Percentiles rank a stretch among this genome's conserved stretches.
Conservation (phyloP, 2,888 invertebrate genomes). For the Serrognathus titanus region DNA sequence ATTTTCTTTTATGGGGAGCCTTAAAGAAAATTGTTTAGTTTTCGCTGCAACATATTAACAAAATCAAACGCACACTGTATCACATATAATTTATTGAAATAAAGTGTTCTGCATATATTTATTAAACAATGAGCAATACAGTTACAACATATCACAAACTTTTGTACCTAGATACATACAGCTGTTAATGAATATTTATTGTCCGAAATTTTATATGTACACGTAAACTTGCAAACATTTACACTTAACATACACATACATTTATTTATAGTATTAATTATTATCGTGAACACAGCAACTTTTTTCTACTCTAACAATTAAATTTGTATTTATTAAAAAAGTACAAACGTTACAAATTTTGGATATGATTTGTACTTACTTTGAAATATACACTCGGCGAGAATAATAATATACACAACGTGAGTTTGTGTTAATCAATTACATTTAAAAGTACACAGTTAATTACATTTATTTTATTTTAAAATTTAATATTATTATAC, state of each 20-base stretch:
- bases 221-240: too few species aligned
- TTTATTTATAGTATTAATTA: too few species aligned
- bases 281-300: background rate
- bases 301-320: background rate
- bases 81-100: background rate
- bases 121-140: conserved; percentile 5
- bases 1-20: too few species aligned
- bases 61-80: too few species aligned
- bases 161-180: conserved; percentile 1
- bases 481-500: background rate
- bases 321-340: background rate
- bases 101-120: background rate
- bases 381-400: too few species aligned
- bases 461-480: too few species aligned
- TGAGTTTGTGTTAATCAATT: background rate
- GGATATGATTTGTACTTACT: too few species aligned
- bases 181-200: too few species aligned
- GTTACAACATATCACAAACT: conserved; percentile 6
- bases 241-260: too few species aligned
- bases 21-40: too few species aligned
- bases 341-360: background rate
- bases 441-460: background rate
- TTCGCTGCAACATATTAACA: too few species aligned
- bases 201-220: too few species aligned
- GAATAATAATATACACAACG: background rate